Evolutionary conservation across 2,888 invertebrate genomes (phyloP).

Genomic region (Pediacus dermestoides): DNA sequence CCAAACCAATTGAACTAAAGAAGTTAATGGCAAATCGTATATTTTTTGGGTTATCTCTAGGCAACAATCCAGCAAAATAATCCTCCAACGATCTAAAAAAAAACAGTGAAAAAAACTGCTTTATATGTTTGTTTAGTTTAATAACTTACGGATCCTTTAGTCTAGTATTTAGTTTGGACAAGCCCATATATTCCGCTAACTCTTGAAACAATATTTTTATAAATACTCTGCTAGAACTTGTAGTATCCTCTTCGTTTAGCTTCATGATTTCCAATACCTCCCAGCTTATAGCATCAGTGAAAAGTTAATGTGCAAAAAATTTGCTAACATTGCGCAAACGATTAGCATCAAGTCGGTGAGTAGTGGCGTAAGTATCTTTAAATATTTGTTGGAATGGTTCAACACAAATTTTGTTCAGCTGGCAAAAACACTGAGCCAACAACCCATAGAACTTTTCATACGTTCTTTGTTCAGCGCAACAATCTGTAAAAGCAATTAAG

Average conservation of each 20-base stretch:
- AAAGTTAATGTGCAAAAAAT: too few relatives aligned
- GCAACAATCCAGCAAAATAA: slow-evolving; percentile 89
- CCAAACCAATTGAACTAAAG: slow-evolving; percentile 94
- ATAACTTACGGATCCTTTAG: slow-evolving; percentile 88
- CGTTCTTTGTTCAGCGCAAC: slow-evolving; percentile 97
- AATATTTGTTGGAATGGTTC: too few relatives aligned
- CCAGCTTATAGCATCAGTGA: slow-evolving; percentile 93
- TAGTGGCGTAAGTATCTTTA: too few relatives aligned
- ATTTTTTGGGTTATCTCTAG: slow-evolving; percentile 92
- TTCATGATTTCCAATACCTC: too few relatives aligned
- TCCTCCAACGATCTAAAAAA: slow-evolving; percentile 80
- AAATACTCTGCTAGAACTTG: slow-evolving; percentile 95
- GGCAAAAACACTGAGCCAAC: slow-evolving; percentile 89
- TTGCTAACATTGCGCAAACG: too few relatives aligned
- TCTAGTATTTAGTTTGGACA: slow-evolving; percentile 84
- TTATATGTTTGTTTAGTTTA: too few relatives aligned
- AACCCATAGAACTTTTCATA: slow-evolving; percentile 98
- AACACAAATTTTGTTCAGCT: slow-evolving; percentile 88
- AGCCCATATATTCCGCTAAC: slow-evolving; percentile 92
- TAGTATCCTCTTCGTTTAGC: slow-evolving; percentile 96
- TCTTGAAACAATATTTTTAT: slow-evolving; percentile 98
- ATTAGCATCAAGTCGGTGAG: slow-evolving; percentile 93
- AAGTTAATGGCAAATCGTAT: slow-evolving; percentile 97
- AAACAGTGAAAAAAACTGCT: too few relatives aligned
- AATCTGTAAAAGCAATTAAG: slow-evolving; percentile 70